A percentile compares a stretch with the other conserved stretches of the same genome.
Evolutionary conservation across 1,140 invertebrate species (phyloP).

Genomic region (Polypedilum vanderplanki): DNA sequence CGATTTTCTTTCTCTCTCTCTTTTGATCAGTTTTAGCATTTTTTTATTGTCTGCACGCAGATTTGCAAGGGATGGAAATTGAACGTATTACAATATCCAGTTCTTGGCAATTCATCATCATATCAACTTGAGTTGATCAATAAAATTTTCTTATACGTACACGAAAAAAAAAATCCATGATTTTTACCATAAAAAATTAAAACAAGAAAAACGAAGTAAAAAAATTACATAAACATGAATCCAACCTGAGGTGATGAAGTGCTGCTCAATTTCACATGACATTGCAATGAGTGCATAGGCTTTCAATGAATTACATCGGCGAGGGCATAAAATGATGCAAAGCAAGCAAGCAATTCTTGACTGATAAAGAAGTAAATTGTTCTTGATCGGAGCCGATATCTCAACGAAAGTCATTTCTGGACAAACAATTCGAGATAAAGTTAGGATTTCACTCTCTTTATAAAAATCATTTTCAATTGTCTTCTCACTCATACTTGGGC

Average conservation of each 20-base stretch:
- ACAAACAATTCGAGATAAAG: neutral
- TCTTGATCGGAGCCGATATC: slow-evolving; percentile 10
- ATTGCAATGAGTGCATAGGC: slow-evolving; percentile 1
- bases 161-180: neutral
- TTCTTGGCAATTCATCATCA: neutral
- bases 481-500: neutral
- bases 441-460: neutral
- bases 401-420: neutral
- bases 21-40: too few species aligned
- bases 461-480: slow-evolving; percentile 17
- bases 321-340: neutral
- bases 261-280: slow-evolving; percentile 16
- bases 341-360: neutral
- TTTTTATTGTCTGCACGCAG: too few species aligned
- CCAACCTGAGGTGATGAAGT: neutral
- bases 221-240: slow-evolving; percentile 14
- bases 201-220: slow-evolving; percentile 3
- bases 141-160: neutral
- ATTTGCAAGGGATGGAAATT: too few species aligned
- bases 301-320: neutral
- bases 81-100: neutral
- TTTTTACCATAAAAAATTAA: neutral
- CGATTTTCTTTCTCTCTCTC: neutral
- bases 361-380: slow-evolving; percentile 13
- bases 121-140: neutral